Evolutionary conservation across 1,140 invertebrate species (phyloP).

Genomic region (Dolichoris vasculosae): DNA sequence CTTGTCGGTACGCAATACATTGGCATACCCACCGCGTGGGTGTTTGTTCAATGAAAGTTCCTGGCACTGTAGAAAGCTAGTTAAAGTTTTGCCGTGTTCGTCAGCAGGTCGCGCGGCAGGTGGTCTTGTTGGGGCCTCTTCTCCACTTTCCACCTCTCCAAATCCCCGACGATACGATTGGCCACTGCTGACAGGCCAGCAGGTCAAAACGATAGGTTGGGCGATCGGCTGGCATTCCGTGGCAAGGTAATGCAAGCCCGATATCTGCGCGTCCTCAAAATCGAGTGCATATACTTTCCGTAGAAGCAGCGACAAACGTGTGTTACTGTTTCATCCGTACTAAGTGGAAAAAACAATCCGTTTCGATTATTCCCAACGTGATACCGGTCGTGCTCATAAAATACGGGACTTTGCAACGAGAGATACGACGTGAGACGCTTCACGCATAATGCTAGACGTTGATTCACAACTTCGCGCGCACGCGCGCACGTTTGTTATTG

Average conservation of each 20-base stretch:
- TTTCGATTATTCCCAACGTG: no score
- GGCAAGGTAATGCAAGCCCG: conserved; percentile 57
- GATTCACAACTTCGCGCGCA: not conserved
- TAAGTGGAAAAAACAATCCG: no score
- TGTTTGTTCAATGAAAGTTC: not conserved
- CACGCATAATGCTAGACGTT: not conserved
- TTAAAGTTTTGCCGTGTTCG: not conserved
- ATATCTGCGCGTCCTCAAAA: conserved; percentile 56
- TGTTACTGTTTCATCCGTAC: not conserved
- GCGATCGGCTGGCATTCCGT: conserved; percentile 60
- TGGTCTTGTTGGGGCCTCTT: conserved; percentile 39
- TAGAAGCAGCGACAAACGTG: not conserved
- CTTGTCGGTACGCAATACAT: not conserved
- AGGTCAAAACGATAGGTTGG: conserved; percentile 67
- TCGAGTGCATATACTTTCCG: not conserved
- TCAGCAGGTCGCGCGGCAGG: conserved; percentile 63
- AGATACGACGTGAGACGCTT: not conserved
- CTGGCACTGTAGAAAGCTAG: no score
- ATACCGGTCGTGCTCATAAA: no score
- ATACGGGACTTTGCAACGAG: no score
- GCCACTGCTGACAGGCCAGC: conserved; percentile 63
- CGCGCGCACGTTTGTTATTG: not conserved
- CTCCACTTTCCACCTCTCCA: conserved; percentile 52
- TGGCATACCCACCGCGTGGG: not conserved
- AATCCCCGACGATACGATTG: conserved; percentile 60